Evolutionary conservation across 23 tunicate species (phyloP).

Genomic region (Trididemnum clinides): DNA sequence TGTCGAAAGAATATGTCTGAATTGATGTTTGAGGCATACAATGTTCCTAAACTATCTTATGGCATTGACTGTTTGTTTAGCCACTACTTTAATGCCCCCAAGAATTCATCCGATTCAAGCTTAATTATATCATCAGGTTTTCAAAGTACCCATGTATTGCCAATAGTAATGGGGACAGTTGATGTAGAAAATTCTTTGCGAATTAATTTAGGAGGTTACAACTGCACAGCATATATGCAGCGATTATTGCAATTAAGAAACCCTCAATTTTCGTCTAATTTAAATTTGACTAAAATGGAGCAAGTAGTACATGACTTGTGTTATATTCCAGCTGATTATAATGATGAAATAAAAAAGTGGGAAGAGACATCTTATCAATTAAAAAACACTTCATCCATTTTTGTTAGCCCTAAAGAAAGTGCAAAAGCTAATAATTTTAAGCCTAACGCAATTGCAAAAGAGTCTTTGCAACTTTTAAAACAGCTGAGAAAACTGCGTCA

Average conservation of each 20-base stretch:
- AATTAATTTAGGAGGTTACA: slow-evolving; percentile 77
- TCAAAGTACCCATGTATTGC: slow-evolving; percentile 76
- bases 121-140: slow-evolving; percentile 72
- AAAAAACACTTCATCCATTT: background rate
- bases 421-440: background rate
- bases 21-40: slow-evolving; percentile 66
- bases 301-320: slow-evolving; percentile 37
- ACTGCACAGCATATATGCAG: slow-evolving; percentile 75
- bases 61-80: slow-evolving; percentile 82
- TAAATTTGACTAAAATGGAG: slow-evolving; percentile 75
- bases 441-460: background rate
- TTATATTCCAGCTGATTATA: slow-evolving; percentile 33
- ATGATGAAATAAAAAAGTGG: slow-evolving; percentile 52
- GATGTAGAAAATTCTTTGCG: slow-evolving; percentile 57
- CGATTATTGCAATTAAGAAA: slow-evolving; percentile 62
- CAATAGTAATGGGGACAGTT: slow-evolving; percentile 32
- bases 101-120: background rate
- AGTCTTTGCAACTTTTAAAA: slow-evolving; percentile 26
- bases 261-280: slow-evolving; percentile 39
- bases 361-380: background rate
- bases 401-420: background rate
- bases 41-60: slow-evolving; percentile 53
- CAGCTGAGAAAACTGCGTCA: slow-evolving; percentile 38
- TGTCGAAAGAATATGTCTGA: slow-evolving; percentile 82
- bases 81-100: background rate